Percentiles rank a stretch among this genome's conserved stretches.
Evolutionary conservation across 2,113 vertebrate species (phyloP).

Genomic region (Brachypteracias leptosomus): DNA sequence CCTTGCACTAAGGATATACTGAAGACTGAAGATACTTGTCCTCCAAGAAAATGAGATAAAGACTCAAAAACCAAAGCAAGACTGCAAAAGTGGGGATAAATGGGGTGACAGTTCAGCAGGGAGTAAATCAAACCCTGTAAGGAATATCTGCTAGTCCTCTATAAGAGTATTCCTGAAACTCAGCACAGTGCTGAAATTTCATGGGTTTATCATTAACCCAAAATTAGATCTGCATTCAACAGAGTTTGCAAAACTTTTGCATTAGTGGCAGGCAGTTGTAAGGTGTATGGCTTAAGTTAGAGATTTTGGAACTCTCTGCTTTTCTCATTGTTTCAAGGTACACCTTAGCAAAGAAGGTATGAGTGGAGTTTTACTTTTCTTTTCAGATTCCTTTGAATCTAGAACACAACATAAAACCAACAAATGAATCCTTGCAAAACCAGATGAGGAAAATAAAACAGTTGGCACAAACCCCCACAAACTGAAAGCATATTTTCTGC

Average conservation of each 20-base stretch:
- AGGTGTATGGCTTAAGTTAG: not conserved
- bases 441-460: not conserved
- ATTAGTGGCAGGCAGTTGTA: not conserved
- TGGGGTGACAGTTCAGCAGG: not conserved
- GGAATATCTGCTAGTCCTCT: not conserved
- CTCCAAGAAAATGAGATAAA: not conserved
- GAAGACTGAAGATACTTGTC: not conserved
- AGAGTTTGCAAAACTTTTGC: not conserved
- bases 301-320: not conserved
- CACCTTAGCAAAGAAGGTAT: not conserved
- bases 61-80: not conserved
- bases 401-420: not conserved
- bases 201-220: not conserved
- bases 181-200: not conserved
- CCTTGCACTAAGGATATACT: not conserved
- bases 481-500: not conserved
- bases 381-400: not conserved
- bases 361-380: not conserved
- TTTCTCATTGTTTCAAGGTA: not conserved
- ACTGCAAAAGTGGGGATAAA: not conserved
- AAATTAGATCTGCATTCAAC: not conserved
- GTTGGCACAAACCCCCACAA: not conserved
- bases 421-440: not conserved
- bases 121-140: not conserved
- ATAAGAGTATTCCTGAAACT: not conserved